Evolutionary conservation across 2,113 vertebrate species (phyloP).

Genomic region (Brienomyrus brachyistius): DNA sequence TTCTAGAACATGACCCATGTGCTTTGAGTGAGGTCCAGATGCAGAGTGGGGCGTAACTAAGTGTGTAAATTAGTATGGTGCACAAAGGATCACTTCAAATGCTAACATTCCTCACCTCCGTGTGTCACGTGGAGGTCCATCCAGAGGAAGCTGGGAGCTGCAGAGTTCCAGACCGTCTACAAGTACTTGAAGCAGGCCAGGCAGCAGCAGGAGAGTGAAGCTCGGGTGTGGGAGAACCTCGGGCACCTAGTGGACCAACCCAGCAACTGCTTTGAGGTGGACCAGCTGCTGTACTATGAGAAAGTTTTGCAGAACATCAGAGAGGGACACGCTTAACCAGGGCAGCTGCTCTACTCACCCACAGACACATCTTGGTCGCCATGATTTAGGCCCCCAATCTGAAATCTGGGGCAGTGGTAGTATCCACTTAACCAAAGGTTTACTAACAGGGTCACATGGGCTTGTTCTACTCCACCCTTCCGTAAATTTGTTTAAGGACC

Average conservation of each 20-base stretch:
- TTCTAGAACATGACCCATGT: background rate
- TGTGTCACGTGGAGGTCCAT: slow-evolving; percentile 52
- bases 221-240: slow-evolving; percentile 46
- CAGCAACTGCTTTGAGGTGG: slow-evolving; percentile 66
- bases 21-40: background rate
- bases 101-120: background rate
- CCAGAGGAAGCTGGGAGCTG: slow-evolving; percentile 55
- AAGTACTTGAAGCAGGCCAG: slow-evolving; percentile 59
- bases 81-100: background rate
- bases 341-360: background rate
- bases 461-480: background rate
- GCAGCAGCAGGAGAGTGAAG: slow-evolving; percentile 44
- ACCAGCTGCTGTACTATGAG: slow-evolving; percentile 75
- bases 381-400: background rate
- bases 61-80: background rate
- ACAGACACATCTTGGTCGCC: background rate
- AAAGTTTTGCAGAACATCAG: slow-evolving; percentile 51
- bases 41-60: background rate
- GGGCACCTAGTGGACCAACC: slow-evolving; percentile 50
- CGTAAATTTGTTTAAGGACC: background rate
- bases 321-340: background rate
- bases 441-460: background rate
- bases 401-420: background rate
- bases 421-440: background rate
- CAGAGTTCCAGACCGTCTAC: slow-evolving; percentile 63